These are phyloP conservation scores for Isaurus tuberculatus DNA, from an alignment of 92 coral and sea anemone species.

Conservation along the genomic window DNA sequence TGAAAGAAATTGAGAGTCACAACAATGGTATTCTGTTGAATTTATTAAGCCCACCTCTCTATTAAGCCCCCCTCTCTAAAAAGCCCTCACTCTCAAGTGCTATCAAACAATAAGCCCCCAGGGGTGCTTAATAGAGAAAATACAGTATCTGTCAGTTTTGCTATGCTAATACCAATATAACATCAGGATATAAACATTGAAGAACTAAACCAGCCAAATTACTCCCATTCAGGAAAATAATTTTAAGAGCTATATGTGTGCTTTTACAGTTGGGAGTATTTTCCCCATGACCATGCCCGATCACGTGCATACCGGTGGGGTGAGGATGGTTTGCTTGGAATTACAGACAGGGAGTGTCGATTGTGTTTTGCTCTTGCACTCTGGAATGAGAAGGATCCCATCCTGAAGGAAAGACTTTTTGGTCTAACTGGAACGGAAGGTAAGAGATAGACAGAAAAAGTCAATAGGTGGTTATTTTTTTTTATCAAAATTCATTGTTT, in stretches of 20 bases:
- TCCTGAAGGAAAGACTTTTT: slow-evolving; percentile 94
- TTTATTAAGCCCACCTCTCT: too few species aligned
- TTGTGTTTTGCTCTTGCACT: slow-evolving; percentile 93
- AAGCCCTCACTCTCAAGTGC: too few species aligned
- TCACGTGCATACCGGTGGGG: slow-evolving; percentile 99
- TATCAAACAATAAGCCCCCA: too few species aligned
- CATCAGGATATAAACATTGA: not conserved
- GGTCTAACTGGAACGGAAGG: slow-evolving; percentile 99
- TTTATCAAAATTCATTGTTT: too few species aligned
- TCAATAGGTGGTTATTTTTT: too few species aligned
- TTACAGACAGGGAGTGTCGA: slow-evolving; percentile 91
- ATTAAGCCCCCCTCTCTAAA: too few species aligned
- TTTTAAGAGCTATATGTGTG: not conserved
- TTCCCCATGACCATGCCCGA: slow-evolving; percentile 95
- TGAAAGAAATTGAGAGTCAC: too few species aligned
- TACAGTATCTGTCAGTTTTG: too few species aligned
- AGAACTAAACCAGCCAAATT: not conserved
- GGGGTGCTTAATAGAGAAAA: too few species aligned
- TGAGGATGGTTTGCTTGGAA: slow-evolving; percentile 96
- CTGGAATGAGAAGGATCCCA: slow-evolving; percentile 97
- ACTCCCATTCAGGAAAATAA: not conserved
- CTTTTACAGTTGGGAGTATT: slow-evolving; percentile 89
- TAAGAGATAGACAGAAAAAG: slow-evolving; percentile 8
- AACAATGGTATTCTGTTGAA: too few species aligned
- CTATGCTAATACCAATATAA: not conserved